Evolutionary conservation across 2,797 vertebrate genomes (phyloP).

Genomic region (Notolabrus celidotus): DNA sequence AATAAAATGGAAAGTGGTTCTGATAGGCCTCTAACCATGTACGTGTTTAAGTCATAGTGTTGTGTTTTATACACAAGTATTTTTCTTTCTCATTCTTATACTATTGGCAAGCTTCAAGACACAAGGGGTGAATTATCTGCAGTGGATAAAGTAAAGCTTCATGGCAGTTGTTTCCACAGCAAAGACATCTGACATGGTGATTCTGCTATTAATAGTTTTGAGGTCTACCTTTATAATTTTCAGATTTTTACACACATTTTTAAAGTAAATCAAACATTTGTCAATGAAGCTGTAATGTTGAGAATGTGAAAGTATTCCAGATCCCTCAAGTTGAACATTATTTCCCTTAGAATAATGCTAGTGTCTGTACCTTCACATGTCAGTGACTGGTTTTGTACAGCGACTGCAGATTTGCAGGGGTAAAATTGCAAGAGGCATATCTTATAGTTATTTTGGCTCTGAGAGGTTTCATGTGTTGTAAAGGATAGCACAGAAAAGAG

Average conservation of each 20-base stretch:
- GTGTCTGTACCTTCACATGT: slow-evolving; percentile 7
- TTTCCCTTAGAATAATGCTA: not conserved
- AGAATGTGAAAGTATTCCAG: too few relatives aligned
- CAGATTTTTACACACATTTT: slow-evolving; percentile 16
- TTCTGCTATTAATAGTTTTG: slow-evolving; percentile 63
- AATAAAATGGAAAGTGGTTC: slow-evolving; percentile 59
- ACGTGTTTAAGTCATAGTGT: not conserved
- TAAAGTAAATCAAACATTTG: too few relatives aligned
- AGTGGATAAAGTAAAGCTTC: slow-evolving; percentile 11
- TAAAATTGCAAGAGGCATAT: slow-evolving; percentile 9
- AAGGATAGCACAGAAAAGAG: not conserved
- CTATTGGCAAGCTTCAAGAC: not conserved
- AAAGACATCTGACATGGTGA: slow-evolving; percentile 41
- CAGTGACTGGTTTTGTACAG: slow-evolving; percentile 9
- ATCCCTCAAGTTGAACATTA: not conserved
- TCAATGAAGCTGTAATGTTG: too few relatives aligned
- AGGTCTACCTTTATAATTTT: slow-evolving; percentile 9
- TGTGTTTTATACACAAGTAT: not conserved
- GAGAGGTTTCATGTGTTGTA: not conserved
- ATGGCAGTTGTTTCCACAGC: slow-evolving; percentile 30
- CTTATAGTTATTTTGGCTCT: not conserved
- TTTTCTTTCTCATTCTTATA: too few relatives aligned
- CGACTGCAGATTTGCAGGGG: not conserved
- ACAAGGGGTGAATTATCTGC: not conserved
- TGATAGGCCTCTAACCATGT: slow-evolving; percentile 7